Evolutionary conservation across 2,888 invertebrate species (phyloP), one percentile per base, ranked within the genome.

Genomic region (Cephus nigrinus): DNA sequence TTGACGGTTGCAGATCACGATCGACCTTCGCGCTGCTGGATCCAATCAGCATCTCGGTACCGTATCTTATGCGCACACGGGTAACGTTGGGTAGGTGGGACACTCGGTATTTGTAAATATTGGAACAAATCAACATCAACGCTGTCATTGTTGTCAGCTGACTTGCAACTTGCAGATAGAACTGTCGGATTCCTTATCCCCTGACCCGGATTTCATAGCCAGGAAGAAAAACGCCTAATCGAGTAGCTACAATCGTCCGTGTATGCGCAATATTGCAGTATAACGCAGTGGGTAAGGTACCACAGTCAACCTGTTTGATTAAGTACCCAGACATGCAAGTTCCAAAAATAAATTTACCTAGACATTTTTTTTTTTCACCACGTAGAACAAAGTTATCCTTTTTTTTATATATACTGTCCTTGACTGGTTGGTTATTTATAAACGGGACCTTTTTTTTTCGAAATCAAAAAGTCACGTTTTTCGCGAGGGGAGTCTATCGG

Each of bases 1-100:
- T 88, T 87, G 85, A 88, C 87, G 88, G 87, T 86, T 87, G 86
- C 86, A 84, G 86, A 88, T 88, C 87, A 84, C 84, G 89, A 86
- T 86, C 88, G 89, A 86, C 90, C 90, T 89, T 89, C 83, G 82
- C 74, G 80, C 81, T 79, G 80, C 82, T 82, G 83, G 82, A 85
- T 84, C 82, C 84, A 86, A 88, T 89, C 87, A 83, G 82, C 80
- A 82, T 79, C 73, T 74, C 76, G 75, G 80, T 78, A 79, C 75
- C 35, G 40, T 76, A 40, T 68, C 75, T 71, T 73, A 69, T 55
- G 79, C 36, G 80, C 82, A 69, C 79, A 79, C 79, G 74, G 75
- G 76, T 68, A 76, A 55, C 75, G 75, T 75, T 79, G 34, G 75
- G 80, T 80, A 80, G 80, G 75, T 72, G 80, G 77, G 71, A 31